A percentile compares a stretch with the other conserved stretches of the same genome.
Conservation (phyloP, 2,888 invertebrate genomes). For the Chironomus tentans region DNA sequence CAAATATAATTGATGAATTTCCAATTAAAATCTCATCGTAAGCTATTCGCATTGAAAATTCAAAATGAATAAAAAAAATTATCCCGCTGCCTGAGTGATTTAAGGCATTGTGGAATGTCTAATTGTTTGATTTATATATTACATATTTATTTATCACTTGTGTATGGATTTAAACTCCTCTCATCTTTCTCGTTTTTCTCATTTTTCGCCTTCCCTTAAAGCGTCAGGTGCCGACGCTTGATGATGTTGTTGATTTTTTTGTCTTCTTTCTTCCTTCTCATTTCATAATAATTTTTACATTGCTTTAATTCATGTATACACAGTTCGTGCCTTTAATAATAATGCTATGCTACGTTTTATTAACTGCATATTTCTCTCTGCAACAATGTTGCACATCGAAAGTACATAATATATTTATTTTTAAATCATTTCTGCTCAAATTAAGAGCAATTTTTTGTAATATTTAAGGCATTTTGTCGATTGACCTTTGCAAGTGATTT, state of each 20-base stretch:
- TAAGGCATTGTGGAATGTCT: conserved; percentile 13
- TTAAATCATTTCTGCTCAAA: background rate
- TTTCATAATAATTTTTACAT: too few species aligned
- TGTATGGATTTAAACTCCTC: background rate
- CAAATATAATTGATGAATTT: background rate
- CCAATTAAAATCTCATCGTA: conserved; percentile 19
- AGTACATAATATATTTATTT: background rate
- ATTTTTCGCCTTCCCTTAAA: background rate
- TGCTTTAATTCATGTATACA: background rate
- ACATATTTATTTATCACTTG: background rate
- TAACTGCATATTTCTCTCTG: background rate
- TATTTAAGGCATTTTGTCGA: too few species aligned
- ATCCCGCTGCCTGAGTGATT: conserved; percentile 6
- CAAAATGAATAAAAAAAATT: background rate
- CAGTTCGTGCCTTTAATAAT: background rate
- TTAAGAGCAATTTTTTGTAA: too few species aligned
- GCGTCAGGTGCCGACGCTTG: conserved; percentile 12
- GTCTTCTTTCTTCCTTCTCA: too few species aligned
- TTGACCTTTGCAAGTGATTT: too few species aligned
- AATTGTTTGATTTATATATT: background rate
- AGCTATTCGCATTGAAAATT: background rate
- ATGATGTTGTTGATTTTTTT: background rate
- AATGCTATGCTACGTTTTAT: background rate
- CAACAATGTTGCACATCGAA: background rate
- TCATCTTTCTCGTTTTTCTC: background rate